Base-by-base conservation (phyloP, 1,140 invertebrate species). In the Drosophila ambigua region DNA sequence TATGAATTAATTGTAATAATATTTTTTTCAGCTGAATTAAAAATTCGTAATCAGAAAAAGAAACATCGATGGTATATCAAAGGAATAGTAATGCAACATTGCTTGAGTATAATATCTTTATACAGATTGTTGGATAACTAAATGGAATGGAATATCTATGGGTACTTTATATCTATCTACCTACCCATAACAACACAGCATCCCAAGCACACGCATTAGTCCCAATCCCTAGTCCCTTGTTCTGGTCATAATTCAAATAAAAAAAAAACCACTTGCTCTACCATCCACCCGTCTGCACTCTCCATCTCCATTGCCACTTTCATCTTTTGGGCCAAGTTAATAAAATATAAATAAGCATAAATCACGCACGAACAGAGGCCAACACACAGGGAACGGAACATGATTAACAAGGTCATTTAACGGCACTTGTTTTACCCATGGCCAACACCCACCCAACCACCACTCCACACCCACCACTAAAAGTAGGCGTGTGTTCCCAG, bases 281-380 rank as follows among this genome's bases (percentile, higher is more conserved):
- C 43, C 23, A 44, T 20, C 20, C 20, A 20, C 20, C 20, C 20
- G 20, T 20, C 20, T 20, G 20, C 20, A 20, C 20, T 20, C 20
- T 20, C 20, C 20, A 20, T 20, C 20, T 20, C 20, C 13, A 41
- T 39, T 9, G 13, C 35, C 23, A 35, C 6, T 35, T 39, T 20
- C 53, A 24, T 24, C 35, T 39, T 11, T 39, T 39, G 26, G 59
- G 26, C 52, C 46, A 45, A 79, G 83, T 88, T 76, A 82, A 87
- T 87, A 88, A 87, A 88, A 87, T 87, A 87, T 87, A 87, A 87
- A 87, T 87, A 88, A 87, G 79, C 82, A 88, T 87, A 87, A 87
- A 87, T 87, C 82, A 87, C 66, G 82, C 83, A 87, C 74, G 87
- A 74, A 68, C 35, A 39, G 35, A 65, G 78, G 78, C 83, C 82